Percentiles rank a stretch among this genome's conserved stretches.
Evolutionary conservation across 2,888 invertebrate genomes (phyloP).

Genomic region (Sminthurides aquaticus): DNA sequence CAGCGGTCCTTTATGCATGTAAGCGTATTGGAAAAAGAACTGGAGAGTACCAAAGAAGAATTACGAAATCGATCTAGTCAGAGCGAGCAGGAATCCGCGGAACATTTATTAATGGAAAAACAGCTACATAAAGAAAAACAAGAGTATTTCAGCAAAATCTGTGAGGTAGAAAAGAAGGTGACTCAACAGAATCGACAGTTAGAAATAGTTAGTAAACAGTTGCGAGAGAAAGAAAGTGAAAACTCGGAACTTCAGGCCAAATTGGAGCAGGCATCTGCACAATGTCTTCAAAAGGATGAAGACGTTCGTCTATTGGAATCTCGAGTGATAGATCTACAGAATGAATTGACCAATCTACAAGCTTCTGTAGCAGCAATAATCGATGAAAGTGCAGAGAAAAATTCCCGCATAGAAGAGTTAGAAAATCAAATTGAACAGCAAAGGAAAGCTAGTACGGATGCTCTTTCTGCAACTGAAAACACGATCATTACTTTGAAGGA

Average conservation of each 20-base stretch:
- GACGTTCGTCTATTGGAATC: neutral
- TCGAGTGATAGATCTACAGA: neutral
- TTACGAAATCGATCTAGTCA: neutral
- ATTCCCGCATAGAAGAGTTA: neutral
- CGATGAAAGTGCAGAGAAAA: neutral
- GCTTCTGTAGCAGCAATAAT: neutral
- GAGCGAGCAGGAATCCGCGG: neutral
- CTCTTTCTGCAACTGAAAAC: neutral
- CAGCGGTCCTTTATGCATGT: neutral
- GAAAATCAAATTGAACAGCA: neutral
- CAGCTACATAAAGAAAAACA: neutral
- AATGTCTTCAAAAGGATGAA: neutral
- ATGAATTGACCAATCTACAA: neutral
- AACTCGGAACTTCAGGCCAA: neutral
- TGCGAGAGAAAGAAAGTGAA: neutral
- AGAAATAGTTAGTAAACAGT: neutral
- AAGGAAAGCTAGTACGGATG: neutral
- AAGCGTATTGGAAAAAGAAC: neutral
- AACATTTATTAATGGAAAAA: neutral
- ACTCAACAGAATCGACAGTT: neutral
- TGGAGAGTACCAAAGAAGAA: conserved; percentile 4
- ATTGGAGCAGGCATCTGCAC: neutral
- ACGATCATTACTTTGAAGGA: neutral
- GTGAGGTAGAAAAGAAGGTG: neutral
- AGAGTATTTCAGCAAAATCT: neutral